These are phyloP conservation scores for Tenrec ecaudatus DNA, from an alignment of 2,113 vertebrate species.

Conservation along the genomic window DNA sequence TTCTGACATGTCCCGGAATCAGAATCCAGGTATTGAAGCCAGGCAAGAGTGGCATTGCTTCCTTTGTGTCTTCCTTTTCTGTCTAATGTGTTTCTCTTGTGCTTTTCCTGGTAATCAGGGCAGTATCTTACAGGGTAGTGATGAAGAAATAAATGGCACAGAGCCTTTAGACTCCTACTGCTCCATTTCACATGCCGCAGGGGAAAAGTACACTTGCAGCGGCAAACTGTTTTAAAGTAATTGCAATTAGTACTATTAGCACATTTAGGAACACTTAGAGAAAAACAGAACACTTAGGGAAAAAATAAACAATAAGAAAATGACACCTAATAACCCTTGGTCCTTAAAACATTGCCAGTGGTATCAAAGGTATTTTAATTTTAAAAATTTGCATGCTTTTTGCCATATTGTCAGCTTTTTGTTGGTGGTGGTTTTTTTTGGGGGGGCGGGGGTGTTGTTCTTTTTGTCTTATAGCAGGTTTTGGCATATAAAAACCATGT, in stretches of 20 bases:
- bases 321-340: not conserved
- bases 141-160: not conserved
- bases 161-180: not conserved
- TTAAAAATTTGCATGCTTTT: not conserved
- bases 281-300: not conserved
- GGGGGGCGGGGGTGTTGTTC: no score
- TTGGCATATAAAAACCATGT: not conserved
- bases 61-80: not conserved
- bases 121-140: not conserved
- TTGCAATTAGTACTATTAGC: slow-evolving; percentile 9
- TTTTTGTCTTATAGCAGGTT: not conserved
- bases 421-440: not conserved
- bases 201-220: not conserved
- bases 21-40: not conserved
- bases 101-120: not conserved
- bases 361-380: slow-evolving; percentile 8
- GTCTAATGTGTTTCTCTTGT: not conserved
- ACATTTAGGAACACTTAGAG: not conserved
- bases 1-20: not conserved
- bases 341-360: not conserved
- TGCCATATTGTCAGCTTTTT: not conserved
- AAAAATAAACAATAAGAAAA: not conserved
- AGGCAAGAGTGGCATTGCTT: not conserved
- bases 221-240: not conserved
- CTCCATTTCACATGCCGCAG: not conserved